These are phyloP conservation scores for Cryptotermes secundus DNA, from an alignment of 1,140 invertebrate genomes.

Conservation along the genomic window DNA sequence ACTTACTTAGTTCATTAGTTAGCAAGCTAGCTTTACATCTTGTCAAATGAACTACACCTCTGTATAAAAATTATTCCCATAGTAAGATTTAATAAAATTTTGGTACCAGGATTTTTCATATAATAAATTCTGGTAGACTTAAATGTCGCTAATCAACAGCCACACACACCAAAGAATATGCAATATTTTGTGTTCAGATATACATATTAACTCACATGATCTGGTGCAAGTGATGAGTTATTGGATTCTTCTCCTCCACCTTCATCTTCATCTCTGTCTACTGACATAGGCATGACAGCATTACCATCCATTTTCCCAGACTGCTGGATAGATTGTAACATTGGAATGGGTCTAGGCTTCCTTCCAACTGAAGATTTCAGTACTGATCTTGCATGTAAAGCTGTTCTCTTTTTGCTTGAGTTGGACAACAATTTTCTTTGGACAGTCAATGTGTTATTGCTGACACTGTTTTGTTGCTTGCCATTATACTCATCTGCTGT, in stretches of 20 bases:
- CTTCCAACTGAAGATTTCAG: neutral
- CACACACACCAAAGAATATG: too few species aligned
- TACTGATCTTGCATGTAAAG: neutral
- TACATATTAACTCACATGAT: neutral
- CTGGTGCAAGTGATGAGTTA: neutral
- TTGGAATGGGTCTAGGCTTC: neutral
- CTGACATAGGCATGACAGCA: neutral
- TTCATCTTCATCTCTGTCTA: neutral
- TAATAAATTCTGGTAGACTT: too few species aligned
- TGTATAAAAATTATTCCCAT: too few species aligned
- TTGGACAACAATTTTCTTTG: too few species aligned
- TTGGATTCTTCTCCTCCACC: neutral
- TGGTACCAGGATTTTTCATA: too few species aligned
- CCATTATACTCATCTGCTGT: neutral
- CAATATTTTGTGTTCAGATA: too few species aligned
- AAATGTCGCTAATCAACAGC: too few species aligned
- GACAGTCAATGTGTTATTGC: neutral
- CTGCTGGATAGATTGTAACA: slow-evolving; percentile 2
- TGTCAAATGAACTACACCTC: too few species aligned
- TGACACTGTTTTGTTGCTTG: neutral
- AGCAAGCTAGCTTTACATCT: too few species aligned
- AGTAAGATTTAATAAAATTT: too few species aligned
- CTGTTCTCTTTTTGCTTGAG: neutral
- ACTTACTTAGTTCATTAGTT: too few species aligned
- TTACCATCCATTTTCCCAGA: neutral